Percentiles rank a stretch among this genome's conserved stretches.
These are phyloP conservation scores for Keiferia lycopersicella DNA, from an alignment of 2,888 invertebrate genomes.

Conservation along the genomic window DNA sequence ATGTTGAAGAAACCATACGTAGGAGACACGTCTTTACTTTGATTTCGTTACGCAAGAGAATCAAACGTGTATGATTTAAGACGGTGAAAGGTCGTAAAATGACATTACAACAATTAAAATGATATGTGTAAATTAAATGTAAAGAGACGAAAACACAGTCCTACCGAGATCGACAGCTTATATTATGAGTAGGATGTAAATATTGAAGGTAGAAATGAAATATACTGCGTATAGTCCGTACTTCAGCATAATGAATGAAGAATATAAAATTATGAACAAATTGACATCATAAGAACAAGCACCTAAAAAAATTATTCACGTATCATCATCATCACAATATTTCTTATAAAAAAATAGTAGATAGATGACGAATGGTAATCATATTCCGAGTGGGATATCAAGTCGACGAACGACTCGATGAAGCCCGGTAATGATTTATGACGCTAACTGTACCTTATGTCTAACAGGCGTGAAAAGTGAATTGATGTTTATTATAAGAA, in stretches of 20 bases:
- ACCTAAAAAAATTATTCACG: background rate
- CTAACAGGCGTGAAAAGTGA: slow-evolving; percentile 4
- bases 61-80: background rate
- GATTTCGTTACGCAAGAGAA: background rate
- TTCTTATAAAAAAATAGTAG: background rate
- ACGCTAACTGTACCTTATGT: slow-evolving; percentile 14
- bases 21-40: no score
- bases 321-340: background rate
- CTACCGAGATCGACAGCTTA: slow-evolving; percentile 1
- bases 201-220: background rate
- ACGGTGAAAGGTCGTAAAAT: no score
- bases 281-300: background rate
- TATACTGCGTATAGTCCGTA: background rate
- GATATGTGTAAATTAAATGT: no score
- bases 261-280: background rate
- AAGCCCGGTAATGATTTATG: background rate
- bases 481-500: slow-evolving; percentile 11
- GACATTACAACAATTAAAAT: background rate
- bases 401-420: no score
- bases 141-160: background rate
- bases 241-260: background rate
- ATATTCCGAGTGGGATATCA: no score
- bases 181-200: slow-evolving; percentile 1
- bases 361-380: no score
- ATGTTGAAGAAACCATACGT: no score